Evolutionary conservation across 2,113 vertebrate genomes (phyloP), one percentile per base, ranked within the genome.

Genomic region (Pyxicephalus adspersus): DNA sequence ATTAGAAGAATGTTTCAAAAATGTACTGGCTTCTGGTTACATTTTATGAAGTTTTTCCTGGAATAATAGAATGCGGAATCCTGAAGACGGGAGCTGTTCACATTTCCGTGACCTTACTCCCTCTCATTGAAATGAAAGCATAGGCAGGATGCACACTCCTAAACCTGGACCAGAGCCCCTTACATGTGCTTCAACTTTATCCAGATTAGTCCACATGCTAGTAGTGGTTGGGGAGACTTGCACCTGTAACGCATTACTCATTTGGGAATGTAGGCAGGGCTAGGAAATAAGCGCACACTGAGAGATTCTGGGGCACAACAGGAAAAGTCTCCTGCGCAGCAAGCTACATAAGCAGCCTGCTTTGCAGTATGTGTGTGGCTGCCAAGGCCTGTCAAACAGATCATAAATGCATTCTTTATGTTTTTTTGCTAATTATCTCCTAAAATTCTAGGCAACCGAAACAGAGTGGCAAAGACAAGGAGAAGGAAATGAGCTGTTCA

Each of bases 401-500:
- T 76, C 60, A 51, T 64, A 64, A 76, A 51, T 76, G 60, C 58
- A 64, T 50, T 76, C 71, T 64, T 76, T 76, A 64, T 64, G 74
- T 64, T 76, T 76, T 76, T 64, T 76, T 76, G 74, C 45, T 76
- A 76, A 76, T 76, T 76, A 76, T 50, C 58, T 76, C 60, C 45
- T 64, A 50, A 76, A 64, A 23, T 63, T 64, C 31, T 51, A 60
- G 60, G 45, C 51, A n/a, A 63, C 61, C 13, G 26, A 51, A 76
- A 45, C 38, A 63, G 38, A 64, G 74, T 51, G 60, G 57, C 58
- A 76, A 45, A 76, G 38, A 76, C 57, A 76, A 52, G 25, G 18
- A 76, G 60, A 76, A 76, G 74, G 74, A 76, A 76, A 76, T 76
- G 60, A 76, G 60, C 61, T 76, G 38, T 76, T 64, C 74, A 64